These are phyloP conservation scores for Brachymystax lenok DNA, from an alignment of 2,797 vertebrate genomes.

Conservation along the genomic window DNA sequence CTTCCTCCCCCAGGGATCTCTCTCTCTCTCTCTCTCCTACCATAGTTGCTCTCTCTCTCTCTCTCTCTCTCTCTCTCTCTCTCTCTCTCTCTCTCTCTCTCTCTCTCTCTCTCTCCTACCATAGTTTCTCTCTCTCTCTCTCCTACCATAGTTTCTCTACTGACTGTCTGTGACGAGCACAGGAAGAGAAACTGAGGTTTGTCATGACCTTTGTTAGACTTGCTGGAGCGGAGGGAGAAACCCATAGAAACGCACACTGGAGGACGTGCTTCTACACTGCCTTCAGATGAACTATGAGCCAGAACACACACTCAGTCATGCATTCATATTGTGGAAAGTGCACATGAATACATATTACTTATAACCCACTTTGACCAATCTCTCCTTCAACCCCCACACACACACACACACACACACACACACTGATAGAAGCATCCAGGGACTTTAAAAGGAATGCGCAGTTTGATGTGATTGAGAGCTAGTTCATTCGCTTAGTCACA, in stretches of 20 bases:
- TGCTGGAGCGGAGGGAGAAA: not conserved
- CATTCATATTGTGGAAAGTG: conserved; percentile 1
- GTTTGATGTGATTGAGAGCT: no score
- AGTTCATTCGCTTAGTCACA: not conserved
- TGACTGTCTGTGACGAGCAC: not conserved
- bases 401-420: conserved; percentile 42
- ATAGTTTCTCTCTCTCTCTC: not conserved
- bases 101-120: not conserved
- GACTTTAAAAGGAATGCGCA: not conserved
- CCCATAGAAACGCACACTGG: not conserved
- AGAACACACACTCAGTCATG: conserved; percentile 13
- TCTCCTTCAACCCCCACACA: conserved; percentile 24
- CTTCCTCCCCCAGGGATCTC: not conserved
- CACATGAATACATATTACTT: conserved; percentile 31
- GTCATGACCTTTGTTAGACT: not conserved
- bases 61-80: not conserved
- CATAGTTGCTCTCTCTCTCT: not conserved
- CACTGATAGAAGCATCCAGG: conserved; percentile 10
- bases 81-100: not conserved
- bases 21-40: not conserved
- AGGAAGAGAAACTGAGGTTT: not conserved
- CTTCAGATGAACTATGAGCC: conserved; percentile 52
- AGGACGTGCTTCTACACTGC: conserved; percentile 41
- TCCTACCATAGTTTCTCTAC: not conserved
- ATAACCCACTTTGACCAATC: conserved; percentile 49